Base-by-base conservation (phyloP, 2,797 vertebrate species). In the Darevskia mixta region DNA sequence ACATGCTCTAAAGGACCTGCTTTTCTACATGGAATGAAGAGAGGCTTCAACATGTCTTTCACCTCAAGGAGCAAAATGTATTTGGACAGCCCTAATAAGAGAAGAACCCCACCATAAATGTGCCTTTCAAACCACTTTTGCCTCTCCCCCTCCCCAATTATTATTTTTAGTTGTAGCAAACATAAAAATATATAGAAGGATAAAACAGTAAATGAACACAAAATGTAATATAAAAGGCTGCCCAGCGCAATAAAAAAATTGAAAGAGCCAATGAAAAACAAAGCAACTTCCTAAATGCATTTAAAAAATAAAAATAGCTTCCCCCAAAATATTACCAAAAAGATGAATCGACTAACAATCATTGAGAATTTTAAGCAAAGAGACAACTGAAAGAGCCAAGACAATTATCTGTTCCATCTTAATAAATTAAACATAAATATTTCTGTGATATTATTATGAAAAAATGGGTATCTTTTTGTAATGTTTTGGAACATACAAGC, bases 351-450 rank as follows among this genome's bases (percentile, higher is more conserved):
- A 77, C 5, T 49, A 82, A 82, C 29, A 72, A 58, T 35, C 18
- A 23, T 41, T 55, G 23, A 29, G 38, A 67, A 67, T 25, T 25
- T 86, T 72, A 79, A 38, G 45, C 15, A 41, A 27, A 64, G 61
- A n/a, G 13, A 25, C 72, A 86, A 86, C n/a, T 64, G 32, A 64
- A 79, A 80, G 11, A 66, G 20, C 43, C 49, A 25, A 82, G 13
- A 82, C 49, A 72, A 49, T 67, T 82, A 87, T 88, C 35, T n/a
- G 8, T 27, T 84, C 76, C 18, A 79, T 61, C 38, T 83, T 72
- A 55, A 55, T 55, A 73, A 77, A 88, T 79, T 10, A 69, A 41
- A 61, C 27, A 76, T 41, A 88, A 83, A 79, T 35, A 66, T 76
- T 67, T 49, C 71, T 67, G 8, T 15, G 13, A 55, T 55, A 55